phyloP scores from a whole-genome alignment of 2,797 vertebrate genomes.

The Chromobotia macracanthus region DNA sequence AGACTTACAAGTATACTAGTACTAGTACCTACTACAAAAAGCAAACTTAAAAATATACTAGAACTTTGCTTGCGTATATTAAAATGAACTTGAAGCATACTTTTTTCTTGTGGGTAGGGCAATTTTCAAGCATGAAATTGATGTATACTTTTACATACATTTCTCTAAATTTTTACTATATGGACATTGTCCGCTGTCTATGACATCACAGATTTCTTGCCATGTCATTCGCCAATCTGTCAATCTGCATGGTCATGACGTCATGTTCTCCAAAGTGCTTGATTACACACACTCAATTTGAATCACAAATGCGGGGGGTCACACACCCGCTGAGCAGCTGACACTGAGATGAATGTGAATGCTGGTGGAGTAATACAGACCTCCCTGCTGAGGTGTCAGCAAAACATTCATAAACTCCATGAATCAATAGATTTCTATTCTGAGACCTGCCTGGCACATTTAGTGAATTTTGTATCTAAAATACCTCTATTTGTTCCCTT shows the following conservation, averaged over 20 bases:
- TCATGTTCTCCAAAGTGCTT: background rate
- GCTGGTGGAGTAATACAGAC: background rate
- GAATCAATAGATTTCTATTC: conserved; percentile 7
- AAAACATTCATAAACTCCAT: background rate
- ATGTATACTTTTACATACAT: too few relatives aligned
- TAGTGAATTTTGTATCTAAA: background rate
- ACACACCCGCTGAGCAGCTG: background rate
- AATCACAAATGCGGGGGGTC: background rate
- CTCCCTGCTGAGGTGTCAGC: background rate
- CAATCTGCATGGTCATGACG: background rate
- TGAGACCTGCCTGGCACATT: background rate
- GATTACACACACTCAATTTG: background rate
- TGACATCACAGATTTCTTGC: background rate
- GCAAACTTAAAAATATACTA: too few relatives aligned
- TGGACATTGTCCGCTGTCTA: background rate
- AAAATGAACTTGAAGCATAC: too few relatives aligned
- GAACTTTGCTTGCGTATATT: too few relatives aligned
- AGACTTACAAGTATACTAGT: too few relatives aligned
- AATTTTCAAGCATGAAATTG: too few relatives aligned
- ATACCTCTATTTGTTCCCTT: background rate
- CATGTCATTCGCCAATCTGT: background rate
- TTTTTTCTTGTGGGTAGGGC: too few relatives aligned
- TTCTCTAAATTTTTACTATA: background rate
- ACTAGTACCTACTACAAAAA: too few relatives aligned
- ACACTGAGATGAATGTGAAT: background rate